A percentile compares a stretch with the other conserved stretches of the same genome.
phyloP scores from a whole-genome alignment of 1,140 invertebrate genomes.

The Aphis gossypii region DNA sequence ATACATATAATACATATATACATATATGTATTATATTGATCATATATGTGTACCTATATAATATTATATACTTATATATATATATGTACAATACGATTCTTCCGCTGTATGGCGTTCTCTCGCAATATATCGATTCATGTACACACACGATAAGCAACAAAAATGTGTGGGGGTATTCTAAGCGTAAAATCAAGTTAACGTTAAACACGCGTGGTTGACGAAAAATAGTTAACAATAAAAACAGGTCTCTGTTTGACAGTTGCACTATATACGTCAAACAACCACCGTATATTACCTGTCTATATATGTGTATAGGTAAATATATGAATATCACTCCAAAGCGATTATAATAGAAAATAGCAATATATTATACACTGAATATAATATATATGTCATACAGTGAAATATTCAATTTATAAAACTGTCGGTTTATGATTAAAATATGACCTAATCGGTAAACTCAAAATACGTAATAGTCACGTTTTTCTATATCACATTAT shows the following conservation, averaged over 20 bases:
- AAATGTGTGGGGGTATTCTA: background rate
- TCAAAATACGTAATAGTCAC: background rate
- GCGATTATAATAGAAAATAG: background rate
- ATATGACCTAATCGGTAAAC: background rate
- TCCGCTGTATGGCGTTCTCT: background rate
- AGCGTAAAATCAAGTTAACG: background rate
- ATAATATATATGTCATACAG: background rate
- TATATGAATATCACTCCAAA: background rate
- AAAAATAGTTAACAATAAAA: slow-evolving; percentile 20
- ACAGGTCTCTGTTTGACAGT: background rate
- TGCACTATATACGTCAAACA: background rate
- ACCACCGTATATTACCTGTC: background rate
- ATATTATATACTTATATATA: background rate
- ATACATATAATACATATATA: no score
- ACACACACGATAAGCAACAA: background rate
- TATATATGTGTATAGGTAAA: background rate
- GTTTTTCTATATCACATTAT: background rate
- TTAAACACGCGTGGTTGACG: background rate
- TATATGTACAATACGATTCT: background rate
- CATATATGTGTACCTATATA: background rate
- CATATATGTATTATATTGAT: background rate
- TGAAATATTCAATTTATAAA: background rate
- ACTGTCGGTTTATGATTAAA: background rate
- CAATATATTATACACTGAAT: no score
- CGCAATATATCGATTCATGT: background rate